Evolutionary conservation across 1,140 invertebrate species (phyloP).

Genomic region (Chelonus insularis): DNA sequence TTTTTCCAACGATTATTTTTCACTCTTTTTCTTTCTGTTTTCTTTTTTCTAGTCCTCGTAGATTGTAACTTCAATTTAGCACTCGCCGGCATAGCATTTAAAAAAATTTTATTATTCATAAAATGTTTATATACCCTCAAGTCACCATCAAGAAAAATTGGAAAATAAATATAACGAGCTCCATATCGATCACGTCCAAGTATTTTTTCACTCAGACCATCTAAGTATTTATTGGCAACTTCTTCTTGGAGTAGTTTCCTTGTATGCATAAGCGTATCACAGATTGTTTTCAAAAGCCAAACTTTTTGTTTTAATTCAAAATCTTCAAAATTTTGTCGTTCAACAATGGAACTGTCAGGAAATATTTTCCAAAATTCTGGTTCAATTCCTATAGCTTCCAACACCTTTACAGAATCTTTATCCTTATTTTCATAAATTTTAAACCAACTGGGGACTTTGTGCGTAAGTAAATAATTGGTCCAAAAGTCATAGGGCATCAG

Average conservation of each 20-base stretch:
- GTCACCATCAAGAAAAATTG: constrained; percentile 64
- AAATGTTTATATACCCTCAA: constrained; percentile 63
- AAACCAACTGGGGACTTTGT: constrained; percentile 62
- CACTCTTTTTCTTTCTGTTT: constrained; percentile 35
- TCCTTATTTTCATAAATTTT: constrained; percentile 60
- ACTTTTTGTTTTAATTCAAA: constrained; percentile 63
- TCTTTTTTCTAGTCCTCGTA: not conserved
- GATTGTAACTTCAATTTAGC: constrained; percentile 22
- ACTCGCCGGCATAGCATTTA: constrained; percentile 35
- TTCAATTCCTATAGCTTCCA: constrained; percentile 61
- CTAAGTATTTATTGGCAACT: constrained; percentile 44
- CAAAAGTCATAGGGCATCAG: constrained; percentile 67
- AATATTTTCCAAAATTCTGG: constrained; percentile 61
- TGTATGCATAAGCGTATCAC: constrained; percentile 62
- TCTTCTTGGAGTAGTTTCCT: constrained; percentile 54
- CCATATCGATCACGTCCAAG: constrained; percentile 64
- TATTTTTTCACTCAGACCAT: constrained; percentile 46
- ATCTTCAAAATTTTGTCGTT: constrained; percentile 62
- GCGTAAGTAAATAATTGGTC: constrained; percentile 58
- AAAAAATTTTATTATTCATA: constrained; percentile 50
- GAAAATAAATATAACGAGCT: constrained; percentile 65
- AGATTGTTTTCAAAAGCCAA: constrained; percentile 66
- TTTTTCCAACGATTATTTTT: constrained; percentile 44
- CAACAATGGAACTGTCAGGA: constrained; percentile 57
- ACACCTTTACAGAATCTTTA: constrained; percentile 57